Percentiles rank a stretch among this genome's conserved stretches.
phyloP scores from a whole-genome alignment of 2,888 invertebrate genomes.

The Phymatocera aterrima region DNA sequence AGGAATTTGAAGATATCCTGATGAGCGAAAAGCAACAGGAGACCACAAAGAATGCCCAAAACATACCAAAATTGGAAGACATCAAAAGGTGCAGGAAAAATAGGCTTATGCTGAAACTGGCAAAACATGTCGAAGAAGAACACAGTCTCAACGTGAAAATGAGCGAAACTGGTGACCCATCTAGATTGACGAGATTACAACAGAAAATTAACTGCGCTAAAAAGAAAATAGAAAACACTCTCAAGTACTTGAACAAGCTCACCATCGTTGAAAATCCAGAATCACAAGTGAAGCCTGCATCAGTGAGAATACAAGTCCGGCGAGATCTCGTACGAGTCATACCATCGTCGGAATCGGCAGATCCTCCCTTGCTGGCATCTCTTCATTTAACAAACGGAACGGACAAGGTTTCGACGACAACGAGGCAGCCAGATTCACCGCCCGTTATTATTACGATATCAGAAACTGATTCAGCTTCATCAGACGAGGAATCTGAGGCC shows the following conservation, averaged over 20 bases:
- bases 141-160: conserved; percentile 58
- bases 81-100: conserved; percentile 58
- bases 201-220: conserved; percentile 63
- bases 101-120: conserved; percentile 57
- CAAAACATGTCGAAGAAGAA: conserved; percentile 59
- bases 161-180: neutral
- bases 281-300: neutral
- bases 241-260: conserved; percentile 60
- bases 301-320: conserved; percentile 25
- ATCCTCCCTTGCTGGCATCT: neutral
- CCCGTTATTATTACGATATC: conserved; percentile 10
- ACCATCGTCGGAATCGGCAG: neutral
- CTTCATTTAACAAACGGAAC: neutral
- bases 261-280: conserved; percentile 42
- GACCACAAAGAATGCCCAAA: neutral
- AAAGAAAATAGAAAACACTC: conserved; percentile 63
- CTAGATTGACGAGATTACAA: conserved; percentile 51
- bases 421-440: neutral
- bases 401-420: neutral
- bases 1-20: neutral
- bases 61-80: conserved; percentile 27
- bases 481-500: neutral
- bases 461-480: conserved; percentile 1
- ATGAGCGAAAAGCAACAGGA: neutral
- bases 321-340: conserved; percentile 1